Conservation (phyloP, 2,888 invertebrate genomes). For the Oegoconia quadripuncta region DNA sequence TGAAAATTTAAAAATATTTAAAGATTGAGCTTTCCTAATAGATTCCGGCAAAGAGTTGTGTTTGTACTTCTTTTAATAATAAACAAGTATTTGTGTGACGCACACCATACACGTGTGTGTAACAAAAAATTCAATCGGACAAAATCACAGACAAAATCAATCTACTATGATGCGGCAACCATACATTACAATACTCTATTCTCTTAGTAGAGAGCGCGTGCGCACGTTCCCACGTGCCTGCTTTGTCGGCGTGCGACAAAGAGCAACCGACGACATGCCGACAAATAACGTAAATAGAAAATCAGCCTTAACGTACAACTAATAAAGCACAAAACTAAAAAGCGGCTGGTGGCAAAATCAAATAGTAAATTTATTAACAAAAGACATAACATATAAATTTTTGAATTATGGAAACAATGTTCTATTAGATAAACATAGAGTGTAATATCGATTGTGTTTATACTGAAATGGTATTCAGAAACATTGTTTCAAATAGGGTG, state of each 20-base stretch:
- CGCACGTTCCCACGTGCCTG: constrained; percentile 72
- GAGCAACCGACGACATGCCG: constrained; percentile 62
- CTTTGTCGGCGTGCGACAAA: constrained; percentile 76
- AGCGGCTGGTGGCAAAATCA: constrained; percentile 43
- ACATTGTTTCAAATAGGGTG: constrained; percentile 10
- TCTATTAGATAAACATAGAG: constrained; percentile 16
- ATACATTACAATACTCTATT: constrained; percentile 55
- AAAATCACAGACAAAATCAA: constrained; percentile 51
- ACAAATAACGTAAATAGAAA: background rate
- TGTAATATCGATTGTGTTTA: constrained; percentile 19
- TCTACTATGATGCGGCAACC: constrained; percentile 54
- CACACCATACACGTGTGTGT: constrained; percentile 2
- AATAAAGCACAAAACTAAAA: constrained; percentile 18
- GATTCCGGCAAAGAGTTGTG: no score
- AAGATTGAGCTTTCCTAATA: no score
- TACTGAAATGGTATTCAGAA: constrained; percentile 32
- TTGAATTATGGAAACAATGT: constrained; percentile 16
- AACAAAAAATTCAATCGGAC: constrained; percentile 19
- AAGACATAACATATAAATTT: constrained; percentile 22
- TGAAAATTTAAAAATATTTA: no score
- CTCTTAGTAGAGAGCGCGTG: constrained; percentile 59
- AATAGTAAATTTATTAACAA: constrained; percentile 21
- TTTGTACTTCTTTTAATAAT: background rate
- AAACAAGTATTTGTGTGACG: background rate
- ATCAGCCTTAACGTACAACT: constrained; percentile 2